Evolutionary conservation across 1,140 invertebrate species (phyloP).

Genomic region (Daktulosphaira vitifoliae): DNA sequence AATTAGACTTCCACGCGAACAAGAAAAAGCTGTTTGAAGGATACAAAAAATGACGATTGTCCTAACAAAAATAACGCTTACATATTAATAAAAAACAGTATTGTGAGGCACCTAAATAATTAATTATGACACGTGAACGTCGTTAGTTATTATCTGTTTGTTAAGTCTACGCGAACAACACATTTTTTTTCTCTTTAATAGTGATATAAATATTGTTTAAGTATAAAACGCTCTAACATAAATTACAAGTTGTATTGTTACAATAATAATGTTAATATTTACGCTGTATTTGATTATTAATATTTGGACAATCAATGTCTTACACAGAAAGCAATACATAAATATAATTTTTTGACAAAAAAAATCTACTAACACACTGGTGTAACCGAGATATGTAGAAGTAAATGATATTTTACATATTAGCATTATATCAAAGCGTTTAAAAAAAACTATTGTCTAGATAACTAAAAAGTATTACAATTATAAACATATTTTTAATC

Average conservation of each 20-base stretch:
- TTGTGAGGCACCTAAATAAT: conserved; percentile 28
- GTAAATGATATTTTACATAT: conserved; percentile 1
- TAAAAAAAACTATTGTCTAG: not conserved
- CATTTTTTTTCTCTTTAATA: not conserved
- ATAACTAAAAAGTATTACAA: not conserved
- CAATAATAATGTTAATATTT: conserved; percentile 24
- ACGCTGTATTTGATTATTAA: no score
- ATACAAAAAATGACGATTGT: conserved; percentile 33
- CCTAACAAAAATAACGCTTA: conserved; percentile 33
- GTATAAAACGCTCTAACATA: not conserved
- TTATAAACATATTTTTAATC: no score
- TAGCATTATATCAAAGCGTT: not conserved
- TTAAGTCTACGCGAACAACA: conserved; percentile 22
- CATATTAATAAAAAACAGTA: conserved; percentile 29
- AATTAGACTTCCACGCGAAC: conserved; percentile 33
- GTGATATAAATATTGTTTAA: no score
- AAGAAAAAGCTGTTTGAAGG: conserved; percentile 31
- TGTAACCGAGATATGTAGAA: conserved; percentile 28
- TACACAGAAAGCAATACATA: conserved; percentile 13
- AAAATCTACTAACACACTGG: conserved; percentile 9
- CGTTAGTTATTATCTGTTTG: conserved; percentile 7
- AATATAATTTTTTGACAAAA: conserved; percentile 2
- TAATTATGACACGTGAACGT: conserved; percentile 24
- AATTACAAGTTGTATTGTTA: no score
- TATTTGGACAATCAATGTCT: conserved; percentile 29